phyloP scores from a whole-genome alignment of 2,113 vertebrate species.

The Sphaerodactylus townsendi region DNA sequence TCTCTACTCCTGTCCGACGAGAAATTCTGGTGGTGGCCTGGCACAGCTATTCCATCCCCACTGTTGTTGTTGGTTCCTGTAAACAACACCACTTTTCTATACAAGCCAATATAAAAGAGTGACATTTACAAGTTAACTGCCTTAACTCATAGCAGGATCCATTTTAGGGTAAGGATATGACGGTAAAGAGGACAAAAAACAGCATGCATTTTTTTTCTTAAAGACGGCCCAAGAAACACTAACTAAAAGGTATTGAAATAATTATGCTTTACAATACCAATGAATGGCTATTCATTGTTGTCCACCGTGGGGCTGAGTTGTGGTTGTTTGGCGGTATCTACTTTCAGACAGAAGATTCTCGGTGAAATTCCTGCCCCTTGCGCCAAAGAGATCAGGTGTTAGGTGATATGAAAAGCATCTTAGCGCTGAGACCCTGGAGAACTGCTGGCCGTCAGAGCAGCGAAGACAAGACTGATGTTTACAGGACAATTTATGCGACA shows the following conservation, averaged over 20 bases:
- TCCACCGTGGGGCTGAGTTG: too few species aligned
- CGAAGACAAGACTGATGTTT: too few species aligned
- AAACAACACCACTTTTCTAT: background rate
- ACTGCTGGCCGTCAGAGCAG: too few species aligned
- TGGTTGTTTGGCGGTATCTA: too few species aligned
- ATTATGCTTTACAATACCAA: background rate
- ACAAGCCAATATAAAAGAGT: background rate
- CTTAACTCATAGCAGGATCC: background rate
- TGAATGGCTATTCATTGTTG: background rate
- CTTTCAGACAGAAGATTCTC: too few species aligned
- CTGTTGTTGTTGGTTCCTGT: background rate
- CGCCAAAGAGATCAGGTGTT: too few species aligned
- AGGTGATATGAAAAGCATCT: too few species aligned
- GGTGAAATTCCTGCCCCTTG: too few species aligned
- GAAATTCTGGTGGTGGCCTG: too few species aligned
- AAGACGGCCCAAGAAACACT: background rate
- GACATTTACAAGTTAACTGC: background rate
- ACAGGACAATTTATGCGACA: too few species aligned
- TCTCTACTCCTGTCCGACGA: too few species aligned
- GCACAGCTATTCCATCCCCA: background rate
- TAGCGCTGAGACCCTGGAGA: too few species aligned
- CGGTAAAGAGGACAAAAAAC: background rate
- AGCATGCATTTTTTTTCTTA: background rate
- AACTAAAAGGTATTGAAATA: background rate
- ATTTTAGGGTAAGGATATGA: background rate